A percentile compares a stretch with the other conserved stretches of the same genome.
These are phyloP conservation scores for Agapornis roseicollis DNA, from an alignment of 2,113 vertebrate species.

Conservation along the genomic window DNA sequence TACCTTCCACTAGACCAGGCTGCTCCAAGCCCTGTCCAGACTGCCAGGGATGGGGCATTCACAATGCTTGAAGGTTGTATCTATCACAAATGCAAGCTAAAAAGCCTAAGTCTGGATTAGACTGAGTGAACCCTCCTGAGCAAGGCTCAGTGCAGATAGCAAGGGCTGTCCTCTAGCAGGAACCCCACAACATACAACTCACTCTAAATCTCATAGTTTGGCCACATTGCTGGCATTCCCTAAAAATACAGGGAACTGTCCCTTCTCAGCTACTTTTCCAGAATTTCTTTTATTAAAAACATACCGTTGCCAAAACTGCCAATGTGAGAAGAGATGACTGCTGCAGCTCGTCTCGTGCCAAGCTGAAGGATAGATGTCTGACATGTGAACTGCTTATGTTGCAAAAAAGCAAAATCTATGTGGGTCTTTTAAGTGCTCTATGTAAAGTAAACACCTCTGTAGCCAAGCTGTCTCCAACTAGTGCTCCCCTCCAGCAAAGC, in stretches of 20 bases:
- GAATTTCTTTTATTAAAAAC: background rate
- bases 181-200: background rate
- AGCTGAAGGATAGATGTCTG: background rate
- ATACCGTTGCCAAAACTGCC: background rate
- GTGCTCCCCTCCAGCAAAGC: background rate
- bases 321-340: background rate
- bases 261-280: background rate
- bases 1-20: background rate
- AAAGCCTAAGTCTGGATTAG: background rate
- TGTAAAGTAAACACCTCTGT: slow-evolving; percentile 1
- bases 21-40: background rate
- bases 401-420: background rate
- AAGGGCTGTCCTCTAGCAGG: background rate
- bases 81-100: background rate
- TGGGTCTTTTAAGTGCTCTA: background rate
- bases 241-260: background rate
- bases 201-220: background rate
- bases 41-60: background rate
- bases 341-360: background rate
- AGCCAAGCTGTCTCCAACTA: background rate
- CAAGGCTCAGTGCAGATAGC: background rate
- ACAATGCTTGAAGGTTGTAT: background rate
- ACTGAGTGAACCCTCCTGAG: background rate
- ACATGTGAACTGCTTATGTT: background rate
- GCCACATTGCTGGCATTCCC: background rate